Base-by-base conservation (phyloP, 2,888 invertebrate species). In the Conchocele bisecta region DNA sequence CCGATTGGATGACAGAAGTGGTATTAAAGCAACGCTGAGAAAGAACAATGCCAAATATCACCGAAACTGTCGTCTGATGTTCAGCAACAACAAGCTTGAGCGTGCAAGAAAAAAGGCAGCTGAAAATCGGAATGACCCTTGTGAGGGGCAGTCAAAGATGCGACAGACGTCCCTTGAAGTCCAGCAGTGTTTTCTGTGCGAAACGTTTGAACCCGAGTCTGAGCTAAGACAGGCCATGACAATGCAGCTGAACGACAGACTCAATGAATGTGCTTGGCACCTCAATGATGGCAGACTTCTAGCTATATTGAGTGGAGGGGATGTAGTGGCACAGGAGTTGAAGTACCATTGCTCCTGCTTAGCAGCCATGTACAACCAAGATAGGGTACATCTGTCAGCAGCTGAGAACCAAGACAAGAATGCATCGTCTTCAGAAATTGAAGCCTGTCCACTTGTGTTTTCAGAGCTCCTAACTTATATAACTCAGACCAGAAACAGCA, bases 271-370 rank as follows among this genome's bases (percentile, higher is more conserved):
- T 53, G 69, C 77, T n/a, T 1, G 24, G n/a, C 63, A 31, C 26
- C 48, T 77, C n/a, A 63, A 77, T 57, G 75, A 79, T 61, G 67
- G 65, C 31, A 73, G 53, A 35, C 57, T 77, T 4, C 26, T 77
- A 24, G 75, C 76, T 11, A 72, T 37, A 46, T 59, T 77, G 24
- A 75, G 70, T 69, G 63, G 54, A 35, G 71, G 79, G 11, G 81
- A 77, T 73, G 56, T 72, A 31, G 72, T 81, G 7, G 81, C 76
- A 51, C 79, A 76, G 66, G 81, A 78, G 48, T 50, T 79, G 7
- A 77, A 67, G 51, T 79, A 79, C 29, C 75, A 81, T 54, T 31
- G 26, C 9, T 39, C 61, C 31, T 76, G 74, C 46, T 63, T 77
- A 42, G 39, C 67, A 42, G 39, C 57, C 15, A 37, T 81, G 17